These are phyloP conservation scores for Nesometra sesokonis DNA, from an alignment of 35 echinoderm and acorn worm genomes.

Conservation along the genomic window DNA sequence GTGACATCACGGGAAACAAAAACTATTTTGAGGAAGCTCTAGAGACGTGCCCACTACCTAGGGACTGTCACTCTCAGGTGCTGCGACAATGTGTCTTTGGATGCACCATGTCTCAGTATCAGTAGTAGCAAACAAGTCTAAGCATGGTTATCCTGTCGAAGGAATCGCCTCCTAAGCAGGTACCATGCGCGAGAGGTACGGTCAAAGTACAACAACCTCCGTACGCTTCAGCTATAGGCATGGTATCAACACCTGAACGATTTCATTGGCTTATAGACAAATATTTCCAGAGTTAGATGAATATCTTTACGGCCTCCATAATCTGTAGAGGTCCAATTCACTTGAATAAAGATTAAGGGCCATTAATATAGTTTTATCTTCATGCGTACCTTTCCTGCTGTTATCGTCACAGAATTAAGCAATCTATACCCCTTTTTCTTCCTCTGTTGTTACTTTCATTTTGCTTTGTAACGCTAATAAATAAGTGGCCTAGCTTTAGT, in stretches of 20 bases:
- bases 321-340: neutral
- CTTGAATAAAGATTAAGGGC: neutral
- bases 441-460: neutral
- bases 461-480: neutral
- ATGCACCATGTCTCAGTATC: neutral
- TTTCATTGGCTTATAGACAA: neutral
- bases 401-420: neutral
- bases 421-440: neutral
- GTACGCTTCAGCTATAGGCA: neutral
- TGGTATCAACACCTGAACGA: neutral
- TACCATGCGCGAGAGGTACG: neutral
- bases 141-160: neutral
- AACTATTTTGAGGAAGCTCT: neutral
- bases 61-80: neutral
- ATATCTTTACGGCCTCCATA: neutral
- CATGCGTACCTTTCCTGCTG: neutral
- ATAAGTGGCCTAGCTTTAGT: neutral
- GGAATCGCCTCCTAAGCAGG: neutral
- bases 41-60: neutral
- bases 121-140: neutral
- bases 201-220: neutral
- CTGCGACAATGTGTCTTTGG: neutral
- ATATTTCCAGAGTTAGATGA: neutral
- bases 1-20: neutral
- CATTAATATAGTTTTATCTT: neutral